A percentile compares a stretch with the other conserved stretches of the same genome.
Evolutionary conservation across 2,888 invertebrate species (phyloP).

Genomic region (Cosmopolites sordidus): DNA sequence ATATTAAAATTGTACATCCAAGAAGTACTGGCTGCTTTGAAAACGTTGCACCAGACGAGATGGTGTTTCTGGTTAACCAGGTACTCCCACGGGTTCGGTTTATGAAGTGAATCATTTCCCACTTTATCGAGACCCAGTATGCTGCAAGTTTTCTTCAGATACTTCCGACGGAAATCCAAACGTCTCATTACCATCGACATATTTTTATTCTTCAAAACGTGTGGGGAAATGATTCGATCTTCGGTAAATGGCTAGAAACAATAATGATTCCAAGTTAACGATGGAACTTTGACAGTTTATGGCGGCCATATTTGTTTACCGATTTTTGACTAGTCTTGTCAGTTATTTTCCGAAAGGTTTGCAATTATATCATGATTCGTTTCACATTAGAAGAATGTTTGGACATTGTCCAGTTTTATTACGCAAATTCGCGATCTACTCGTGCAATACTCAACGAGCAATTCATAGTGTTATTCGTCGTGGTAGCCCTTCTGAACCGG

Average conservation of each 20-base stretch:
- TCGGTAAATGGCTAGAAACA: conserved; percentile 19
- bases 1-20: conserved; percentile 91
- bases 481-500: no score
- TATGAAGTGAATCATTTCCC: conserved; percentile 57
- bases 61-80: conserved; percentile 75
- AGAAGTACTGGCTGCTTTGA: conserved; percentile 82
- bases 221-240: not conserved
- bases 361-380: no score
- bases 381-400: no score
- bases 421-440: no score
- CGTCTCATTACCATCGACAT: conserved; percentile 53
- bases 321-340: no score
- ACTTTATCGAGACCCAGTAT: conserved; percentile 57
- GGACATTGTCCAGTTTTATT: no score
- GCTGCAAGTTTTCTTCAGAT: conserved; percentile 57
- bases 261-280: no score
- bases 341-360: no score
- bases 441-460: no score
- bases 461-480: no score
- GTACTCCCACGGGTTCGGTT: conserved; percentile 82
- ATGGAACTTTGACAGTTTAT: no score
- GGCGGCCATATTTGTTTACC: no score
- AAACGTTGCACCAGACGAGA: conserved; percentile 80
- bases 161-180: conserved; percentile 57
- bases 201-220: conserved; percentile 1